Percentiles rank a stretch among this genome's conserved stretches.
Evolutionary conservation across 2,113 vertebrate genomes (phyloP).

Genomic region (Odobenus rosmarus): DNA sequence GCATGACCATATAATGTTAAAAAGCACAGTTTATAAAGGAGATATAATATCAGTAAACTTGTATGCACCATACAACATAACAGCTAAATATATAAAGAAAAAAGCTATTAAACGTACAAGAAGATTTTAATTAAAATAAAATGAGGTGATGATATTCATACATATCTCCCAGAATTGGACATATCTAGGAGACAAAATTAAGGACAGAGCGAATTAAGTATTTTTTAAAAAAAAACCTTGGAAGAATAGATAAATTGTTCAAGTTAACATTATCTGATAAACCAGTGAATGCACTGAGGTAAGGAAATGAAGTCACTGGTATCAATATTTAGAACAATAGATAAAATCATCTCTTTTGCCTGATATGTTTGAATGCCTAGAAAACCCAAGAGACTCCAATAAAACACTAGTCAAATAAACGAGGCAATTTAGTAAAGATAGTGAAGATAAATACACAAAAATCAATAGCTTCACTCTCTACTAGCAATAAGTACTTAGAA

Average conservation of each 20-base stretch:
- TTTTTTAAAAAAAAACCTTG: not conserved
- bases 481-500: slow-evolving; percentile 16
- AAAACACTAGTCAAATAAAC: slow-evolving; percentile 56
- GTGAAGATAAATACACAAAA: slow-evolving; percentile 49
- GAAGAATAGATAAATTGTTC: slow-evolving; percentile 18
- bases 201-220: not conserved
- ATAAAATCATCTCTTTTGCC: slow-evolving; percentile 25
- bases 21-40: not conserved
- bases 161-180: not conserved
- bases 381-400: slow-evolving; percentile 42
- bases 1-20: not conserved
- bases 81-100: slow-evolving; percentile 46
- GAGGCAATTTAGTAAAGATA: slow-evolving; percentile 10
- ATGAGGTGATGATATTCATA: not conserved
- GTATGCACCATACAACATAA: not conserved
- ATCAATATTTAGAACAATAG: slow-evolving; percentile 60
- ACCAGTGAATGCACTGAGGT: not conserved
- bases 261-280: not conserved
- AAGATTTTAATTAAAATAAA: slow-evolving; percentile 28
- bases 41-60: not conserved
- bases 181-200: not conserved
- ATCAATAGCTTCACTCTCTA: slow-evolving; percentile 47
- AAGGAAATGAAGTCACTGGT: slow-evolving; percentile 33
- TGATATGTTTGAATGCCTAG: slow-evolving; percentile 42
- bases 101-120: not conserved